Evolutionary conservation across 2,113 vertebrate genomes (phyloP).

Genomic region (Callipepla californica): DNA sequence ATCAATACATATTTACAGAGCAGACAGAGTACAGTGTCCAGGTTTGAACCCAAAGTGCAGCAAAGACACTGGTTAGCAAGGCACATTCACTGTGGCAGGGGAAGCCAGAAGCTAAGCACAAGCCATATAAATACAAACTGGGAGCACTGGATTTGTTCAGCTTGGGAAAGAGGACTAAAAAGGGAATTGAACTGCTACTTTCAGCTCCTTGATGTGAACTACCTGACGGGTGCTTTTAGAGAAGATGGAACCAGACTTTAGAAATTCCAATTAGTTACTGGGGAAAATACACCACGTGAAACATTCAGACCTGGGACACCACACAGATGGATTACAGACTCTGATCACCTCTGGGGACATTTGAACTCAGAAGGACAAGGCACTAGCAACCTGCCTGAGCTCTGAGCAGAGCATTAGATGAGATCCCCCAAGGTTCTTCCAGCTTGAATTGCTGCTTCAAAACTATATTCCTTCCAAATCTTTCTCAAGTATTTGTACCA

Average conservation of each 20-base stretch:
- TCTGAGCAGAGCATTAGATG: background rate
- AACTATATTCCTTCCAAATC: background rate
- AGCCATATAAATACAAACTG: accelerated
- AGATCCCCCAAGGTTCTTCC: background rate
- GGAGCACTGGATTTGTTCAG: background rate
- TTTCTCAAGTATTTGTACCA: background rate
- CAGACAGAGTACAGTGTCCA: background rate
- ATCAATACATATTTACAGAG: background rate
- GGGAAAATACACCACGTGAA: background rate
- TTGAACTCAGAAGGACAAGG: background rate
- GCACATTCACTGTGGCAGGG: background rate
- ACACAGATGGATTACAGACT: background rate
- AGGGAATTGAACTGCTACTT: background rate
- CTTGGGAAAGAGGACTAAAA: background rate
- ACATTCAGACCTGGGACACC: background rate
- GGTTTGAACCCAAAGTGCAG: background rate
- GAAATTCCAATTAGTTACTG: background rate
- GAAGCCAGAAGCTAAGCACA: background rate
- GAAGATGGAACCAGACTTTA: background rate
- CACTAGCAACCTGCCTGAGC: background rate
- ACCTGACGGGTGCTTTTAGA: accelerated
- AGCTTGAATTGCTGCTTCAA: background rate
- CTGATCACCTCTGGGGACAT: background rate
- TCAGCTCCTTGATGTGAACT: background rate
- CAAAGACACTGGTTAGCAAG: background rate